Evolutionary conservation across 1,140 invertebrate genomes (phyloP).

Genomic region (Cotesia vestalis): DNA sequence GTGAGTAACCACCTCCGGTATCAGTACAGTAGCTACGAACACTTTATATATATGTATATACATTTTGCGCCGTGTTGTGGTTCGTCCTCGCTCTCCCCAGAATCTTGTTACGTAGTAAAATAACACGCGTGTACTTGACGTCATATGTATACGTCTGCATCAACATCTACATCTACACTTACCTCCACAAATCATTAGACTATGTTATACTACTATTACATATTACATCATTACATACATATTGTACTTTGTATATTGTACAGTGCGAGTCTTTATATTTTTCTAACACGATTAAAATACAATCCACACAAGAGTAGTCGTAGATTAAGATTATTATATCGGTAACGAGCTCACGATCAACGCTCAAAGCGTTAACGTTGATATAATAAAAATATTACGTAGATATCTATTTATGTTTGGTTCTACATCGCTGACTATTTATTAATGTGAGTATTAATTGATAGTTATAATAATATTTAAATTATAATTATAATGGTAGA

Average conservation of each 20-base stretch:
- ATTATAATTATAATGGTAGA: too few relatives aligned
- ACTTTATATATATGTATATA: not conserved
- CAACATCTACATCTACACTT: not conserved
- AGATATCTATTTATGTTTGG: too few relatives aligned
- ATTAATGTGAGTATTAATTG: too few relatives aligned
- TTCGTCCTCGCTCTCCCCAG: not conserved
- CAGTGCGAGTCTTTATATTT: constrained; percentile 15
- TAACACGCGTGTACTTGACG: constrained; percentile 3
- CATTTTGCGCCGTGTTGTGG: not conserved
- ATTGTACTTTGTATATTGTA: not conserved
- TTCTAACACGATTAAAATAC: not conserved
- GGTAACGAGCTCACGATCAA: constrained; percentile 19
- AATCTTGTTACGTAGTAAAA: constrained; percentile 19
- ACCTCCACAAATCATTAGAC: not conserved
- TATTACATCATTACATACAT: not conserved
- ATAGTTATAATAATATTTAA: too few relatives aligned
- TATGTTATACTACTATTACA: too few relatives aligned
- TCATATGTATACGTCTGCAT: not conserved
- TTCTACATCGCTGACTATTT: too few relatives aligned
- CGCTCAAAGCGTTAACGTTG: not conserved
- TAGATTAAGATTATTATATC: constrained; percentile 11
- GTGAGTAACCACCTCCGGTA: constrained; percentile 24
- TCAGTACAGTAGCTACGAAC: not conserved
- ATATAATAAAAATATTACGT: too few relatives aligned
- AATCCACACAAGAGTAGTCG: not conserved